Evolutionary conservation across 2,888 invertebrate species (phyloP), one percentile per base, ranked within the genome.

Genomic region (Zootermopsis nevadensis): DNA sequence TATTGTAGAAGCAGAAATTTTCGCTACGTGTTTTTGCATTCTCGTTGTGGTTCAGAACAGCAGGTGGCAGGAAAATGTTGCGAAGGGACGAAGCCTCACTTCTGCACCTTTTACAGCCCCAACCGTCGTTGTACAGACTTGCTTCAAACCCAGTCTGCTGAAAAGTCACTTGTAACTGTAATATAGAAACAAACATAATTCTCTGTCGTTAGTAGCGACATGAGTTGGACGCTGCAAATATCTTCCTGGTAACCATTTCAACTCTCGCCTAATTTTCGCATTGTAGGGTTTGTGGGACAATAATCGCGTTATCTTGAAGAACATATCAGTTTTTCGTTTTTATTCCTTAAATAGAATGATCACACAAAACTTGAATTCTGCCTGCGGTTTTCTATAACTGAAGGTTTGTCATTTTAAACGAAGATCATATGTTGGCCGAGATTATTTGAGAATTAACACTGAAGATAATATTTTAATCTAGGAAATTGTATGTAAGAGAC

Each of bases 241-340:
- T 60, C 60, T n/a, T 60, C 60, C n/a, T n/a, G 27, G 27, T n/a
- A 60, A 60, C 60, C 60, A 60, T n/a, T 60, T 60, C n/a, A n/a
- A n/a, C 27, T 60, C 60, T 60, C n/a, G 10, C 27, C 60, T 27
- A 60, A 60, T 60, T 60, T 60, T 27, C n/a, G 60, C 27, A 12
- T n/a, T 27, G n/a, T 27, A 19, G 7, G 6, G 60, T n/a, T n/a
- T 27, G 27, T 1, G 48, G 15, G 48, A 15, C 19, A 19, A 60
- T 4, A 10, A 8, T n/a, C 27, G 60, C 7, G 12, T 60, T 12
- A 27, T 7, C 60, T 1, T 27, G n/a, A 60, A n/a, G 6, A 60
- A 60, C n/a, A 27, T 27, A 8, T 60, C 27, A 60, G 60, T 7
- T 60, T 60, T 27, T 27, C 27, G n/a, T 60, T 60, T n/a, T 27